Evolutionary conservation across 2,113 vertebrate genomes (phyloP).

Genomic region (Actenoides hombroni): DNA sequence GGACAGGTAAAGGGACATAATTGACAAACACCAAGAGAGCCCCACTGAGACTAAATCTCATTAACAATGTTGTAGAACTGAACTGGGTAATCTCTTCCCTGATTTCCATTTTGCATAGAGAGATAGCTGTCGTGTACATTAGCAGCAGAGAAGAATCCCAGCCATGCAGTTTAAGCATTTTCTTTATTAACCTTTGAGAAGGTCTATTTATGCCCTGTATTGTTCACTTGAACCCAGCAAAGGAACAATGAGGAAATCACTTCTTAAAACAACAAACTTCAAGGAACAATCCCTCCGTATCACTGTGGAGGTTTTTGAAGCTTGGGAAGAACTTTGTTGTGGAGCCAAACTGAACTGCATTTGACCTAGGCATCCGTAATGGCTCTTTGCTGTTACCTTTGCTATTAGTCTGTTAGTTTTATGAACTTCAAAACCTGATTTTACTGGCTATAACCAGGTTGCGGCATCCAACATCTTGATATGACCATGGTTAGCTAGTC

Average conservation of each 20-base stretch:
- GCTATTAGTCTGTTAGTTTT: background rate
- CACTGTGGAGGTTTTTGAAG: background rate
- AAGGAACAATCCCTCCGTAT: background rate
- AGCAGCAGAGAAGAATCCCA: background rate
- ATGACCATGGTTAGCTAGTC: background rate
- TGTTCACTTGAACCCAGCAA: background rate
- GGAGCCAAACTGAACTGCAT: background rate
- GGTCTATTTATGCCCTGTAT: background rate
- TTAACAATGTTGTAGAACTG: background rate
- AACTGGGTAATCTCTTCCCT: background rate
- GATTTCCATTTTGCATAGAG: background rate
- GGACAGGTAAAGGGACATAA: constrained; percentile 36
- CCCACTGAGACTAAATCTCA: background rate
- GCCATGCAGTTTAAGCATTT: background rate
- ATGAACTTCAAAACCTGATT: background rate
- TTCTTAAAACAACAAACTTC: background rate
- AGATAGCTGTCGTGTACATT: background rate
- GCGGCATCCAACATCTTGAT: background rate
- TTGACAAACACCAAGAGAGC: background rate
- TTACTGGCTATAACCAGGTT: background rate
- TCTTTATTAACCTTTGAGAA: constrained; percentile 10
- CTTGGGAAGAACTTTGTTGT: background rate
- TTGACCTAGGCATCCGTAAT: background rate
- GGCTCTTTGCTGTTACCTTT: background rate
- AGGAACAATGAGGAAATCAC: background rate